A percentile compares a stretch with the other conserved stretches of the same genome.
Conservation (phyloP, 2,113 vertebrate genomes). For the Labeo rohita region DNA sequence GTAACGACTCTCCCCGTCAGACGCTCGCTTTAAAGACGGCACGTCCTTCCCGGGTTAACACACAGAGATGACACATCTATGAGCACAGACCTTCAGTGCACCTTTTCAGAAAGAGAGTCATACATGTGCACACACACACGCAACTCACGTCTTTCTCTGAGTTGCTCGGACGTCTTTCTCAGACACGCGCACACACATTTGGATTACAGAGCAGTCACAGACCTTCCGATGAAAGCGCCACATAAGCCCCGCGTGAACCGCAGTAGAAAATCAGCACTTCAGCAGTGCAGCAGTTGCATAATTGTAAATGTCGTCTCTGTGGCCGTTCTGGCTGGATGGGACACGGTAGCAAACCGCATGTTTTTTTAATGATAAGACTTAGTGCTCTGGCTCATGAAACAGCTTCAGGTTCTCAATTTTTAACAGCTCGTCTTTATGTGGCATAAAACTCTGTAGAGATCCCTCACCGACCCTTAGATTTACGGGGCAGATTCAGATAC, state of each 20-base stretch:
- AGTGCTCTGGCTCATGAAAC: constrained; percentile 52
- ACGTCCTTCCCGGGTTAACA: constrained; percentile 16
- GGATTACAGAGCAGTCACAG: constrained; percentile 52
- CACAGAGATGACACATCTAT: not conserved
- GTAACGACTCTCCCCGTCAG: not conserved
- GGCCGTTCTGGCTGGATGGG: constrained; percentile 6
- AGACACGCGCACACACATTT: not conserved
- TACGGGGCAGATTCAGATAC: not conserved
- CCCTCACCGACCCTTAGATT: constrained; percentile 31
- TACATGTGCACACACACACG: not conserved
- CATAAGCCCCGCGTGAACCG: constrained; percentile 1
- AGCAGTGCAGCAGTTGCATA: constrained; percentile 39
- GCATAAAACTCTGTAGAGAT: constrained; percentile 32
- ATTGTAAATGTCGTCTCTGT: constrained; percentile 21
- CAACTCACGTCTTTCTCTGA: not conserved
- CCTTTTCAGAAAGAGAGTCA: constrained; percentile 5
- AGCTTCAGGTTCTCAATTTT: constrained; percentile 53
- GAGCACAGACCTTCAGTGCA: not conserved
- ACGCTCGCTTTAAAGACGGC: not conserved
- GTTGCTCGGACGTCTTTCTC: not conserved
- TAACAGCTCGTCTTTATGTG: constrained; percentile 41
- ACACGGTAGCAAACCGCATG: constrained; percentile 47
- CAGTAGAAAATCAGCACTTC: not conserved
- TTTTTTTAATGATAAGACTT: constrained; percentile 57
- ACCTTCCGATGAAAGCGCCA: constrained; percentile 41